Base-by-base conservation (phyloP, 2,888 invertebrate species). In the Pediacus dermestoides region DNA sequence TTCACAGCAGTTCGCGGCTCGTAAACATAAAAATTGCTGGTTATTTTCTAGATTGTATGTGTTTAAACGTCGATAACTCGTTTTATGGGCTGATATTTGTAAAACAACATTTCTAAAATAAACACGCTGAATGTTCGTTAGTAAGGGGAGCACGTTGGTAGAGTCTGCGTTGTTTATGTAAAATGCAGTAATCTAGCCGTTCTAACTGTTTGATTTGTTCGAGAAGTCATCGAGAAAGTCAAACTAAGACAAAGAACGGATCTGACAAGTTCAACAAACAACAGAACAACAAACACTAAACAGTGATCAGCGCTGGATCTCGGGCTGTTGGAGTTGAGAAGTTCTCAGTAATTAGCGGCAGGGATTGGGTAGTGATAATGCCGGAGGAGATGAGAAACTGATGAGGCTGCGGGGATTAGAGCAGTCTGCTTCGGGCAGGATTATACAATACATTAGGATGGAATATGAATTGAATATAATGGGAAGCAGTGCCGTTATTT, bases 261-360 rank as follows among this genome's bases (percentile, higher is more conserved):
- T 42, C 34, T 37, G 39, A 39, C 50, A 48, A 54, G 53, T 50
- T 50, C 53, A 53, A 53, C 48, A 46, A 53, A 56, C 60, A 58
- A 57, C 58, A 51, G 47, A 59, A 58, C 61, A 64, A 63, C 64
- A 62, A 63, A 62, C 63, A 61, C 54, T 58, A 61, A 63, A 63
- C 61, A 60, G 60, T 58, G 63, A 64, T 64, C 58, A 60, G 55
- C 40, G 46, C 16, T 16, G 16, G 31, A 25, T 28, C 28, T 28
- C 18, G 31, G 4, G 15, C 14, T 14, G 7, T 28, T 3, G 28
- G 28, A 28, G 28, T 28, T 53, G 58, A 58, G 60, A 66, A 65
- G 61, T 65, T 63, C 52, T 43, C 45, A 53, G 64, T 66, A 67
- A 67, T 67, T 66, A 66, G 63, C 63, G 59, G 60, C 61, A 46